phyloP scores from a whole-genome alignment of 2,113 vertebrate species.

The Stegostoma tigrinum region DNA sequence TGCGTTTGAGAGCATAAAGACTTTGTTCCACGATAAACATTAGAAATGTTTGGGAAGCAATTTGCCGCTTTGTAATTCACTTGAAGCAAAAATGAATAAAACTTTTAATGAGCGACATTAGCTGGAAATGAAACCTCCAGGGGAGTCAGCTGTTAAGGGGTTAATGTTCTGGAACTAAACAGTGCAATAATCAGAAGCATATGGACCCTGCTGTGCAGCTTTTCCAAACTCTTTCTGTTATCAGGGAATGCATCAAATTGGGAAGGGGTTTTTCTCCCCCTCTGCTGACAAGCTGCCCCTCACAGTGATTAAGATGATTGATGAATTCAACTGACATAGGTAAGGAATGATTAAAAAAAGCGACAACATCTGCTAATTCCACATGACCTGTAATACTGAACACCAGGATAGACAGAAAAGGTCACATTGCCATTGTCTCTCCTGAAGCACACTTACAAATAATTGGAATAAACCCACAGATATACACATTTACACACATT shows the following conservation, averaged over 20 bases:
- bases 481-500: background rate
- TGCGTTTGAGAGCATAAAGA: background rate
- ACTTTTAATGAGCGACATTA: constrained; percentile 52
- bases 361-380: constrained; percentile 56
- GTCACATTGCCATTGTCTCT: constrained; percentile 24
- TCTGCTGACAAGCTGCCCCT: constrained; percentile 60
- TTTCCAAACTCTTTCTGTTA: constrained; percentile 96
- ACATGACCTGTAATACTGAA: constrained; percentile 37
- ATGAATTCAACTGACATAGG: constrained; percentile 67
- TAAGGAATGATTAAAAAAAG: constrained; percentile 67
- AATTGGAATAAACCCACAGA: background rate
- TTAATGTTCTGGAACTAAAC: constrained; percentile 99
- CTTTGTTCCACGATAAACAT: background rate
- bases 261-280: constrained; percentile 78
- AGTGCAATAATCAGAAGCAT: constrained; percentile 99
- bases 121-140: constrained; percentile 12
- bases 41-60: background rate
- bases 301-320: constrained; percentile 73
- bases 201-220: constrained; percentile 94
- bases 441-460: background rate
- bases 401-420: constrained; percentile 22
- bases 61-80: background rate
- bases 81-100: constrained; percentile 87
- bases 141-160: constrained; percentile 34
- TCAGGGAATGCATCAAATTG: constrained; percentile 91